Base-by-base conservation (phyloP, 2,888 invertebrate species). In the Gastrophysa polygoni region DNA sequence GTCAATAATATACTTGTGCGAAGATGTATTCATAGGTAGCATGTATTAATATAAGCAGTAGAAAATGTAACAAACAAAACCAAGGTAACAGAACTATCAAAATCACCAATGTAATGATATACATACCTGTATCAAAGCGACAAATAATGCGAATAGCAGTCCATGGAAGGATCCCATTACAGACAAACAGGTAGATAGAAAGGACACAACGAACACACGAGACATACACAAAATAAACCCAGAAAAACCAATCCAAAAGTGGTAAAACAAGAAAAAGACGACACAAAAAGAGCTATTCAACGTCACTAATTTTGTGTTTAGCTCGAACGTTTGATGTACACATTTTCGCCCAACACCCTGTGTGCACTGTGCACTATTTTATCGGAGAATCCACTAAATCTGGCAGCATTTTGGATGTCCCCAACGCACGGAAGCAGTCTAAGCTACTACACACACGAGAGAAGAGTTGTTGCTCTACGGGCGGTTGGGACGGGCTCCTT, bases 51-150 rank as follows among this genome's bases (percentile, higher is more conserved):
- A n/a, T n/a, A n/a, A n/a, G n/a, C n/a, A n/a, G n/a, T n/a, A n/a
- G n/a, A n/a, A n/a, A n/a, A n/a, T n/a, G n/a, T n/a, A n/a, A n/a
- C n/a, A n/a, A n/a, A n/a, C n/a, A n/a, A n/a, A n/a, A n/a, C n/a
- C n/a, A n/a, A n/a, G n/a, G n/a, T n/a, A n/a, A n/a, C n/a, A n/a
- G n/a, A n/a, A n/a, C n/a, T n/a, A n/a, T n/a, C n/a, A n/a, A n/a
- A n/a, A 32, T 32, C 20, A n/a, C 20, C 18, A 50, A 32, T 18
- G 18, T 17, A 48, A 6, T 14, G 18, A 32, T 7, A 10, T 43
- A 54, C 54, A 54, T 54, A 54, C 54, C 54, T 54, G 1, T n/a
- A 54, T 14, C 24, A 54, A 54, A 54, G 54, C 54, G 28, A 44
- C 20, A 54, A 54, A 43, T 43, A 54, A 54, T 18, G 43, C 54